These are phyloP conservation scores for Mungos mungo DNA, from an alignment of 2,113 vertebrate species.

Conservation along the genomic window DNA sequence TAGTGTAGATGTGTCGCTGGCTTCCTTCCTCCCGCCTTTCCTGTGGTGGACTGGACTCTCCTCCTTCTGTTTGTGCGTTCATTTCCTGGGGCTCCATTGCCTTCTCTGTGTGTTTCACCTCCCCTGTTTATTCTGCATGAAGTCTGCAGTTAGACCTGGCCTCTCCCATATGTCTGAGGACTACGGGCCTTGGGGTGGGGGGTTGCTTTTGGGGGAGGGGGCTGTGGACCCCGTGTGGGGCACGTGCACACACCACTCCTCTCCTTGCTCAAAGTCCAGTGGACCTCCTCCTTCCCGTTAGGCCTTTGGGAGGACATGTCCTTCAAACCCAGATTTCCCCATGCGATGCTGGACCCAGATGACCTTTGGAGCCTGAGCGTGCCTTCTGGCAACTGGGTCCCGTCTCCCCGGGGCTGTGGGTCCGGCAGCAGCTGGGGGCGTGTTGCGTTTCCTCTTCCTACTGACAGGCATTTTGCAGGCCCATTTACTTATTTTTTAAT, in stretches of 20 bases:
- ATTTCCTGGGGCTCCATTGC: neutral
- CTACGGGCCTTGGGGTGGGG: neutral
- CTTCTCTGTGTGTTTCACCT: no score
- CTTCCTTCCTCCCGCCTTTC: neutral
- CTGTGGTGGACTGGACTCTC: accelerated
- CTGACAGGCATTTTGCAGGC: neutral
- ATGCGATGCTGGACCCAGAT: accelerated
- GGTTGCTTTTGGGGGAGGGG: neutral
- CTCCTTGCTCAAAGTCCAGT: neutral
- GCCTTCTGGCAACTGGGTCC: neutral
- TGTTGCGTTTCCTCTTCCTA: neutral
- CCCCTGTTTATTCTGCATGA: neutral
- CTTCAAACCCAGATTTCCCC: neutral
- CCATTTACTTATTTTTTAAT: neutral
- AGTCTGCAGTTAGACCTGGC: neutral
- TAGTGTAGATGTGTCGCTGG: neutral
- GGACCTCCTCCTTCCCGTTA: neutral
- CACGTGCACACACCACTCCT: neutral
- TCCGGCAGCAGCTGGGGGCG: neutral
- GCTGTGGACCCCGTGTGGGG: neutral
- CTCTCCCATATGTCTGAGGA: no score
- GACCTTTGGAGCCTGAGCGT: neutral
- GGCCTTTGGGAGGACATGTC: neutral
- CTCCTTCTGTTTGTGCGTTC: neutral
- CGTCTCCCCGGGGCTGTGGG: neutral